Base-by-base conservation (phyloP, 64 coral and sea anemone species). In the Acropora tenuis region DNA sequence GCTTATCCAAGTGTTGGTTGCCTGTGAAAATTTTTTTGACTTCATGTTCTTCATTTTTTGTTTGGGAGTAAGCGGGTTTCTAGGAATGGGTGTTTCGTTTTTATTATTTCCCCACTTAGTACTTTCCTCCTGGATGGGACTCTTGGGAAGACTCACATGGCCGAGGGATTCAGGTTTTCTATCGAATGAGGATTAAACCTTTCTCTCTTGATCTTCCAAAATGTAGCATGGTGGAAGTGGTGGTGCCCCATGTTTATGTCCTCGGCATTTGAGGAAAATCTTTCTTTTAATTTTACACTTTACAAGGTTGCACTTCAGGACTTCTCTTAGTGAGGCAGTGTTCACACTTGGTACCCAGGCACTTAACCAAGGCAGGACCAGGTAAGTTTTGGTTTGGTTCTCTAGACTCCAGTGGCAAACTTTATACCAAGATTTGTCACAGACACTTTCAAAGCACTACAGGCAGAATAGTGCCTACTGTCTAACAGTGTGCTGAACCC, bases 1-100 rank as follows among this genome's bases (percentile, higher is more conserved):
- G 73, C 30, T 41, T 75, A 7, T 55, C 52, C 5, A 77, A 65
- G 52, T 77, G 17, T 46, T 20, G 87, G 7, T 57, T 89, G 55
- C 50, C 74, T 4, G 87, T 89, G 8, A 89, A 48, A 18, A 5
- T 78, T 13, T 60, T 89, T 89, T 78, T n/a, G 87, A n/a, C 46
- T 69, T 43, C 52, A 89, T 19, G 74, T 89, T 44, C 78, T 78
- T 89, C 10, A 53, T 60, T 89, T 46, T 41, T 75, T 89, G 74
- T 89, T 89, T 78, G 42, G 47, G 2, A 57, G 42, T 57, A 89
- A 89, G 72, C 74, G 75, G 15, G 7, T 52, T 19, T 5, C 1
- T 4, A 78, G 13, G 76, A 47, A 49, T 7, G 76, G 76, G 5
- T 89, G 87, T 73, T 2, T 60, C 15, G 77, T 76, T 89, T 63